These are phyloP conservation scores for Drosophila quinaria DNA, from an alignment of 2,888 invertebrate genomes.

Conservation along the genomic window DNA sequence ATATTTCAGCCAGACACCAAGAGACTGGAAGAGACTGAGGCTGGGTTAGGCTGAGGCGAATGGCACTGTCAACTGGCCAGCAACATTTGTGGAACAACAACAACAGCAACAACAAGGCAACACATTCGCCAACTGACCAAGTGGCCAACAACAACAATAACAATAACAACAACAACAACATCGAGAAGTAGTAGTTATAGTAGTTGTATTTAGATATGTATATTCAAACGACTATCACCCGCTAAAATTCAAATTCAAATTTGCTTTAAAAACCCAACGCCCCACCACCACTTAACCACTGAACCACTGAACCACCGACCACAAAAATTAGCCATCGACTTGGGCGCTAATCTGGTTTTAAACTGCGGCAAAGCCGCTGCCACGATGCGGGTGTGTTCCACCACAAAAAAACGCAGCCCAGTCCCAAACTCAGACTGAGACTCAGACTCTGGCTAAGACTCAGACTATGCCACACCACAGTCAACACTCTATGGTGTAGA, in stretches of 20 bases:
- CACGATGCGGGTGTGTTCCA: conserved; percentile 81
- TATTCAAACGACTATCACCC: conserved; percentile 77
- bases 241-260: conserved; percentile 83
- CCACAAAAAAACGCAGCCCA: conserved; percentile 16
- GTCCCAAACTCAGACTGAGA: neutral
- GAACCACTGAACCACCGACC: conserved; percentile 4
- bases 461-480: conserved; percentile 23
- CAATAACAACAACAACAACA: conserved; percentile 6
- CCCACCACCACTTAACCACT: conserved; percentile 19
- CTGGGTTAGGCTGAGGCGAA: conserved; percentile 36
- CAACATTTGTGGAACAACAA: conserved; percentile 59
- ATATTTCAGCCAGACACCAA: conserved; percentile 74
- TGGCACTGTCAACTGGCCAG: conserved; percentile 70
- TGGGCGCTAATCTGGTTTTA: conserved; percentile 83
- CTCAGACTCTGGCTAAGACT: neutral
- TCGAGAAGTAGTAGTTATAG: conserved; percentile 15
- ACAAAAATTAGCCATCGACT: conserved; percentile 80
- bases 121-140: conserved; percentile 80
- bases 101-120: conserved; percentile 33
- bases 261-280: conserved; percentile 63
- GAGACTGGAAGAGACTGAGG: conserved; percentile 17
- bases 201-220: conserved; percentile 51
- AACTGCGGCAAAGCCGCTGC: conserved; percentile 65
- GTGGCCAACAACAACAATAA: conserved; percentile 49
- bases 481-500: conserved; percentile 25